Evolutionary conservation across 2,113 vertebrate genomes (phyloP).

Genomic region (Indri indri): DNA sequence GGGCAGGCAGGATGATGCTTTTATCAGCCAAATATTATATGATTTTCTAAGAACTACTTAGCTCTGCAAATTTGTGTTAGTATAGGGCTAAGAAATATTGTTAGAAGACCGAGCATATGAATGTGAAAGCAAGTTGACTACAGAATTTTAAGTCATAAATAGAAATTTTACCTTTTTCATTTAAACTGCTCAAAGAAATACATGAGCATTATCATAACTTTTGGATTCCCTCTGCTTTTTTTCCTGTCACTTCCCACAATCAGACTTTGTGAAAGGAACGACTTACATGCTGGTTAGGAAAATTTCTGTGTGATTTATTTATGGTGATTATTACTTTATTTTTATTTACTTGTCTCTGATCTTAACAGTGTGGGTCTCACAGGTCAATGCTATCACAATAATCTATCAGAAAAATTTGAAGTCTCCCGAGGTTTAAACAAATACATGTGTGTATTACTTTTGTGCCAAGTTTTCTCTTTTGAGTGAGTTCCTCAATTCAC

Average conservation of each 20-base stretch:
- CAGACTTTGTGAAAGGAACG: neutral
- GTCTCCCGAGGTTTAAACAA: neutral
- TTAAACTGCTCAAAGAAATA: neutral
- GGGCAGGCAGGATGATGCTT: accelerated
- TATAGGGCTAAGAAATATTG: neutral
- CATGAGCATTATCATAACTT: neutral
- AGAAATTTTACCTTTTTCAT: neutral
- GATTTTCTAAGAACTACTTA: neutral
- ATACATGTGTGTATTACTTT: neutral
- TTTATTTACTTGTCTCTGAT: neutral
- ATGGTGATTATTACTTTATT: neutral
- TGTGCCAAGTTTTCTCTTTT: neutral
- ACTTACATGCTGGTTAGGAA: neutral
- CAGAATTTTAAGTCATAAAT: neutral
- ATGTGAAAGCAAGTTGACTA: neutral
- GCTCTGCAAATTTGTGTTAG: neutral
- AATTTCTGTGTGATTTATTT: neutral
- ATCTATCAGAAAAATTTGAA: neutral
- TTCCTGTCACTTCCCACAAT: neutral
- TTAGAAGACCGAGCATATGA: neutral
- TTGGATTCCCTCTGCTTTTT: neutral
- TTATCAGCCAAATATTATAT: accelerated
- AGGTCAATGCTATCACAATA: neutral
- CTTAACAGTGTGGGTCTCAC: neutral
- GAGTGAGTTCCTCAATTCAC: neutral